Base-by-base conservation (phyloP, 2,113 vertebrate genomes). In the Oncorhynchus clarkii region DNA sequence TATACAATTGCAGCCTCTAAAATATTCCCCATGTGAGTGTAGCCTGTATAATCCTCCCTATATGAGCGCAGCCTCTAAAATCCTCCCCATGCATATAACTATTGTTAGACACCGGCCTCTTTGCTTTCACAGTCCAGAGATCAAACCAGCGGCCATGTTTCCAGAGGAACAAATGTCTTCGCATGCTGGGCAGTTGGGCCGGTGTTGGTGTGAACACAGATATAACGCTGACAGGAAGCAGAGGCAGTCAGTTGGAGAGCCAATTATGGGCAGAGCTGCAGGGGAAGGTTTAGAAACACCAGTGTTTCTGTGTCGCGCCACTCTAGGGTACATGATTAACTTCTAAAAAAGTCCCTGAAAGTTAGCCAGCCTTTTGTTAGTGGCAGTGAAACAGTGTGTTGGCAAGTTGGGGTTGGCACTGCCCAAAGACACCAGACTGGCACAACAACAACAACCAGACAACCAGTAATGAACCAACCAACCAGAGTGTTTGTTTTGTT, bases 141-240 rank as follows among this genome's bases (percentile, higher is more conserved):
- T 94, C 94, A 94, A 94, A 96, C 78, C 91, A 88, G 90, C 86
- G 82, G 86, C 87, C 88, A 90, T 89, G 90, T 91, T 89, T 89
- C 89, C 85, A 89, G 83, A 13, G 72, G 86, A 95, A 93, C 89
- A 91, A 94, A 94, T 71, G 76, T 89, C 93, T 82, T 74, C 84
- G 72, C 89, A 90, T 45, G 89, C 93, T 89, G 88, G 84, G 85
- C 16, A 14, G 51, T 54, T 54, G 13, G 14, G 51, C 16, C 16
- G 51, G 51, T 54, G 51, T 85, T 82, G 83, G 90, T 87, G 85
- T 86, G 91, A 92, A 94, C 87, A 87, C 78, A 93, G 88, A 92
- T 91, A 94, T 94, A 94, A 92, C 84, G 90, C 90, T 94, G 89
- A 90, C 92, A 95, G 92, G 92, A 93, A 93, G 90, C 90, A 76